Base-by-base conservation (phyloP, 2,797 vertebrate genomes). In the Anguilla obscura region DNA sequence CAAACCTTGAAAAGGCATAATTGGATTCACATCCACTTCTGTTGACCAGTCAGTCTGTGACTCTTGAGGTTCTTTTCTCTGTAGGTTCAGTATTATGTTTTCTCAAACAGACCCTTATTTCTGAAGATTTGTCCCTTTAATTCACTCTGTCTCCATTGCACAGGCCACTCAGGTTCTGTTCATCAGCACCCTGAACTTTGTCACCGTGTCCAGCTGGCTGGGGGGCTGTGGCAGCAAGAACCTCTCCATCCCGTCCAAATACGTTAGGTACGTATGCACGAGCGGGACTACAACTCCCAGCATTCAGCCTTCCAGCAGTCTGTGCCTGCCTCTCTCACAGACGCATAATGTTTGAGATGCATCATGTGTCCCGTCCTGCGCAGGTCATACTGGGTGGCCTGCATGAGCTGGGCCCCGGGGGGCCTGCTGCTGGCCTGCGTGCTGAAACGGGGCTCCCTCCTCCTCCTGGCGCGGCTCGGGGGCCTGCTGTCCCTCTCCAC, bases 331-430 rank as follows among this genome's bases (percentile, higher is more conserved):
- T 71, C 24, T 27, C 74, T 16, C 30, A 79, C 69, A 30, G 3
- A 3, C 24, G 6, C n/a, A 2, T 21, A 36, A 52, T 52, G 50
- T 52, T 52, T 8, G 50, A 36, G 36, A 36, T 1, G 36, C 36
- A 2, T 36, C 36, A 3, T 60, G 3, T 18, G 58, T 0, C 27
- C 27, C 18, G 1, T 85, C 40, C 18, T 89, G 88, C 86, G 79
- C 93, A 99, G 99, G 91, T 99, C 98, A 0, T 99, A 99, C 91
- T 99, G 99, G 99, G 97, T 99, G 86, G 95, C 96, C 0, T 96
- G 96, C 91, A 93, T 97, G 93, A 97, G 96, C 90, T 99, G 99
- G 99, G 98, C 97, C 3, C 92, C 96, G 0, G 95, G 96, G 69
- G 96, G 96, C 50, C 97, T 99, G 88, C 98, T 98, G 92, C 94